Percentiles rank a stretch among this genome's conserved stretches.
These are phyloP conservation scores for Nibea coibor DNA, from an alignment of 2,113 vertebrate species.

Conservation along the genomic window DNA sequence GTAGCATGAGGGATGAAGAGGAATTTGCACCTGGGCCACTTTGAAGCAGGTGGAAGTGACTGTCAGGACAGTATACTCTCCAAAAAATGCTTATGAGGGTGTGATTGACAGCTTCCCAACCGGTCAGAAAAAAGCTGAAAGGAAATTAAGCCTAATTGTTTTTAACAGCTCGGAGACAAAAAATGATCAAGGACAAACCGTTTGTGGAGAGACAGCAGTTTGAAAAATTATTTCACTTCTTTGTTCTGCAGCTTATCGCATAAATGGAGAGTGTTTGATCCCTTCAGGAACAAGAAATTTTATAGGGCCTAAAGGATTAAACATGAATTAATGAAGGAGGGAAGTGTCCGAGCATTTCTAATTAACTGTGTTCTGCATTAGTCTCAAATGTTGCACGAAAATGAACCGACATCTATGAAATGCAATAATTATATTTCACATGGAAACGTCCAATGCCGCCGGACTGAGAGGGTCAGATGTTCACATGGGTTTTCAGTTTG, in stretches of 20 bases:
- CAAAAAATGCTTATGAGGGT: constrained; percentile 29
- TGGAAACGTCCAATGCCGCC: not conserved
- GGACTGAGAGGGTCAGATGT: not conserved
- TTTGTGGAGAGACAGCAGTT: not conserved
- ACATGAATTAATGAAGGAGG: not conserved
- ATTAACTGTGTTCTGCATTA: not conserved
- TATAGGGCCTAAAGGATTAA: not conserved
- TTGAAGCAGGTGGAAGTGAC: constrained; percentile 60
- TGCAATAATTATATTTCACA: not conserved
- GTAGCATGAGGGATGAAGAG: constrained; percentile 31
- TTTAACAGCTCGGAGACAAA: constrained; percentile 6
- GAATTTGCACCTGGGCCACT: constrained; percentile 69
- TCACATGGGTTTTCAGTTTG: not conserved
- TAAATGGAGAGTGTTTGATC: not conserved
- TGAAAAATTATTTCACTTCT: not conserved
- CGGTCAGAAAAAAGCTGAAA: constrained; percentile 21
- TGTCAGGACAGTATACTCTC: constrained; percentile 38
- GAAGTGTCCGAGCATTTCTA: not conserved
- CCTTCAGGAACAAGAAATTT: too few relatives aligned
- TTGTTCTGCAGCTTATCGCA: not conserved
- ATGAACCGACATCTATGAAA: not conserved
- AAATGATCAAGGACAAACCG: not conserved
- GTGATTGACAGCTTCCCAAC: constrained; percentile 50
- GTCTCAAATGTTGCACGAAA: not conserved
- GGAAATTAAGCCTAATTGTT: constrained; percentile 26